A percentile compares a stretch with the other conserved stretches of the same genome.
Conservation (phyloP, 2,888 invertebrate species). For the Lycia hirtaria region DNA sequence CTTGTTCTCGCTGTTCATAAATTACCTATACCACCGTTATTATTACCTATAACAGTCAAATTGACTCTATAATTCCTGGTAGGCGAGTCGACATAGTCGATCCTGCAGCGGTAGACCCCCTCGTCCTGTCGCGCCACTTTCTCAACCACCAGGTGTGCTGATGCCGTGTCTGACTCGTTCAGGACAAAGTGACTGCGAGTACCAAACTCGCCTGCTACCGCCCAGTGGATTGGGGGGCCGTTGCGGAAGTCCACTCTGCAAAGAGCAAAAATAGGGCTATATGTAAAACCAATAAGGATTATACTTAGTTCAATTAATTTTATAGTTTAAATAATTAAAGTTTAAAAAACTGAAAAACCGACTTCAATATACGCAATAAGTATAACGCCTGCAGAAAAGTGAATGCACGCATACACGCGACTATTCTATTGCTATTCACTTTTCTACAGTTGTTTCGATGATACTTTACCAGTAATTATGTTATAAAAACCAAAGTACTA, state of each 20-base stretch:
- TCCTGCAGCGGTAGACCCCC: conserved; percentile 94
- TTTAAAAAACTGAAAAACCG: no score
- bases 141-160: conserved; percentile 90
- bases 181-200: conserved; percentile 90
- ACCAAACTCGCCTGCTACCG: conserved; percentile 91
- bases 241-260: conserved; percentile 91
- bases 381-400: no score
- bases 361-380: no score
- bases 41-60: conserved; percentile 94
- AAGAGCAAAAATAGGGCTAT: conserved; percentile 18
- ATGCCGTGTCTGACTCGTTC: conserved; percentile 88
- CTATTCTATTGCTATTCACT: no score
- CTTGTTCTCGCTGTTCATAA: no score
- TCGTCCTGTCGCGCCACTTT: conserved; percentile 90
- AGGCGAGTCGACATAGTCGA: conserved; percentile 95
- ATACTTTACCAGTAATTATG: no score
- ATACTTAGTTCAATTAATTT: no score
- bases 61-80: conserved; percentile 95
- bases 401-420: no score
- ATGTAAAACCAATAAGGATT: no score
- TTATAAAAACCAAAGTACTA: no score
- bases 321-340: no score
- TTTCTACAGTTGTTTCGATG: no score
- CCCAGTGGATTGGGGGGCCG: conserved; percentile 90
- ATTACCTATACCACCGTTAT: neutral